Base-by-base conservation (phyloP, 2,888 invertebrate species). In the Agrilus mali region DNA sequence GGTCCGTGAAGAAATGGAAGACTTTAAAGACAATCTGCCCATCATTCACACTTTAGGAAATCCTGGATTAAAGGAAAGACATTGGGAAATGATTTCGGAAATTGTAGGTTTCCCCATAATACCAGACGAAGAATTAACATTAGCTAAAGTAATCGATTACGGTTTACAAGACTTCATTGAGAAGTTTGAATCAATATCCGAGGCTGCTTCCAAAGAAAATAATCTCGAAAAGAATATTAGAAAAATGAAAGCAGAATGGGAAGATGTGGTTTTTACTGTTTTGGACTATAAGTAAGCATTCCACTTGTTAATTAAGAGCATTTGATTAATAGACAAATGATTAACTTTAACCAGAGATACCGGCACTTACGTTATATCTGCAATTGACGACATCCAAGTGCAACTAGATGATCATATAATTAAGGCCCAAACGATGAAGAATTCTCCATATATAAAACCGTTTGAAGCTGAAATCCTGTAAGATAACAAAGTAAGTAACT, bases 341-440 rank as follows among this genome's bases (percentile, higher is more conserved):
- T 27, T 27, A 4, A 27, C 42, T 20, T 49, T 44, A 43, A 50
- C 47, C 57, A 77, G 88, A 55, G 86, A 90, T 64, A 89, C 93
- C 7, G 95, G 94, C 8, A 93, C 94, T 0, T 84, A 76, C 55
- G 90, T 95, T 52, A 70, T 96, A 47, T 85, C 92, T 0, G 80
- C 89, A 46, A 78, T 95, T 6, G 95, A 96, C 66, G 94, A 95
- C 56, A 93, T 96, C 59, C 95, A 96, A 66, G 70, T 92, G 32
- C 68, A 92, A 40, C 68, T 96, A 42, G 96, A 96, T 64, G 96
- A 96, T 64, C 95, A 96, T 62, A 85, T 96, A 52, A 86, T 95
- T 8, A 96, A 95, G 67, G 90, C 94, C 2, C 94, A 95, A 64
- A 94, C 95, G 1, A 95, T 96, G 93, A 87, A 94, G 67, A 93